Conservation (phyloP, 1,140 invertebrate species). For the Drosophila santomea region DNA sequence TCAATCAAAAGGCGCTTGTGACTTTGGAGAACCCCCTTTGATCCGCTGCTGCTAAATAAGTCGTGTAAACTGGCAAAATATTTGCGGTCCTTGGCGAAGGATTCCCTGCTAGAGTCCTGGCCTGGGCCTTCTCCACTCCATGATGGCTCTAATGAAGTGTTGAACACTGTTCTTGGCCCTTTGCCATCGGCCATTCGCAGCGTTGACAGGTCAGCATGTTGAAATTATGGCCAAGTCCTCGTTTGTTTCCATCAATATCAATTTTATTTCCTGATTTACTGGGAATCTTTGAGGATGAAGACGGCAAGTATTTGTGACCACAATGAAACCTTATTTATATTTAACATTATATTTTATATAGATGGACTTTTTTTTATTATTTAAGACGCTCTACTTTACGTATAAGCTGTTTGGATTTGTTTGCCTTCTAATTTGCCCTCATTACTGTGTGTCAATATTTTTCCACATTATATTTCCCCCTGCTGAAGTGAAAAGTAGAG, state of each 20-base stretch:
- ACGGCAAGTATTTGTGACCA: too few relatives aligned
- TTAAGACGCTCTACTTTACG: too few relatives aligned
- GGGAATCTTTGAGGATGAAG: not conserved
- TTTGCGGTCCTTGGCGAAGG: conserved; percentile 37
- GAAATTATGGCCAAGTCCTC: conserved; percentile 56
- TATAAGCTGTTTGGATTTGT: not conserved
- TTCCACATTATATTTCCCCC: not conserved
- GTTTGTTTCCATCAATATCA: conserved; percentile 62
- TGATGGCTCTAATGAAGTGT: conserved; percentile 74
- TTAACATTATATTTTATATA: too few relatives aligned
- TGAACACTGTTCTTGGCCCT: conserved; percentile 33
- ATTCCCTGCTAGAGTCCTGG: not conserved
- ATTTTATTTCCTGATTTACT: conserved; percentile 48
- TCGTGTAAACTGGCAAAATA: conserved; percentile 77
- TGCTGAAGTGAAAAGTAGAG: not conserved
- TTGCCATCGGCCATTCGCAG: conserved; percentile 8
- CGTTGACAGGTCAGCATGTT: conserved; percentile 50
- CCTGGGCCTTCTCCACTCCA: not conserved
- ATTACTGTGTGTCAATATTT: conserved; percentile 13
- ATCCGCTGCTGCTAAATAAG: conserved; percentile 64
- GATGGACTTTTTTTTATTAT: too few relatives aligned
- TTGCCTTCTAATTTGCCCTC: conserved; percentile 8
- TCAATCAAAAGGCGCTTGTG: conserved; percentile 75
- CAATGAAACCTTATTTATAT: not conserved
- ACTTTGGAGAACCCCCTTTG: conserved; percentile 39